Evolutionary conservation across 2,888 invertebrate species (phyloP).

Genomic region (Melinaea menophilus): DNA sequence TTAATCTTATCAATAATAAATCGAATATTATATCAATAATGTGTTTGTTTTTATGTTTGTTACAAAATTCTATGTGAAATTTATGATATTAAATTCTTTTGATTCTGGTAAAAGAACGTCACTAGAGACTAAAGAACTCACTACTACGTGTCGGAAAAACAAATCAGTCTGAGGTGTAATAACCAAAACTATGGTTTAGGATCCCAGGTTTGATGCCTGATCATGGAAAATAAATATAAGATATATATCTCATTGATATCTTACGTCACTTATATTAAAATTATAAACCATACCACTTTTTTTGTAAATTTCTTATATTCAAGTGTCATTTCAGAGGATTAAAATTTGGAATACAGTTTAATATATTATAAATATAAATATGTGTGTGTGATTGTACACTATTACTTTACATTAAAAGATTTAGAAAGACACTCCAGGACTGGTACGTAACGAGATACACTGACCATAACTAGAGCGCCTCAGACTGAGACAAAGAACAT

Average conservation of each 20-base stretch:
- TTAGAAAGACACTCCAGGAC: conserved; percentile 50
- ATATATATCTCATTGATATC: too few relatives aligned
- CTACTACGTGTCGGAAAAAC: neutral
- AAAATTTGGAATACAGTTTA: neutral
- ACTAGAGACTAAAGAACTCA: neutral
- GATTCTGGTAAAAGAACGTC: conserved; percentile 2
- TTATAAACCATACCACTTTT: too few relatives aligned
- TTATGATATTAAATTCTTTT: neutral
- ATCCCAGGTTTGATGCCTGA: neutral
- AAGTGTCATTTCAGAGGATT: too few relatives aligned
- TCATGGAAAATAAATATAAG: neutral
- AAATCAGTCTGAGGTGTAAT: conserved; percentile 3
- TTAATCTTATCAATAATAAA: too few relatives aligned
- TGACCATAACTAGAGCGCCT: conserved; percentile 62
- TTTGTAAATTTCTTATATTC: too few relatives aligned
- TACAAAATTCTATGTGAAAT: too few relatives aligned
- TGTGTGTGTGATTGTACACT: conserved; percentile 46
- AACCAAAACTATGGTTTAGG: neutral
- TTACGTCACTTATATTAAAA: too few relatives aligned
- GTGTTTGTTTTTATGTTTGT: too few relatives aligned
- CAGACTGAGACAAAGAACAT: conserved; percentile 34
- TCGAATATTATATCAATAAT: too few relatives aligned
- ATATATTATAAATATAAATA: neutral
- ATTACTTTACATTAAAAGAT: conserved; percentile 63
- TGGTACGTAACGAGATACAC: conserved; percentile 53